Evolutionary conservation across 2,888 invertebrate species (phyloP), one percentile per base, ranked within the genome.

Genomic region (Neria commutata): DNA sequence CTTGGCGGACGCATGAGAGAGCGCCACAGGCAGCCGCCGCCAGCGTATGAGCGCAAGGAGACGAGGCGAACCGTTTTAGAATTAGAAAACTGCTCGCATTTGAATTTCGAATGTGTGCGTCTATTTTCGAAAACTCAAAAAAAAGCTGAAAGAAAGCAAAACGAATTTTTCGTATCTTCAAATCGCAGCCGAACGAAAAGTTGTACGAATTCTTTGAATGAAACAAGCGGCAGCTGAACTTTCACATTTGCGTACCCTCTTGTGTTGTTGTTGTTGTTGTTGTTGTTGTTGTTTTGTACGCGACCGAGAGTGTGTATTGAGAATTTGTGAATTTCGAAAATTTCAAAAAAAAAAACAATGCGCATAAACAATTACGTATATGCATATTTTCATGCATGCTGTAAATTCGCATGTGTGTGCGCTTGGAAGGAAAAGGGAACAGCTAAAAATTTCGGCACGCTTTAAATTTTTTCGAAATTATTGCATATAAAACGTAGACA

Each of bases 191-290:
- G 60, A 49, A 29, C 16, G 17, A 10, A 52, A 63, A 63, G 33
- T 65, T 72, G 61, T 69, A 66, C 62, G 66, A 33, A 33, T 33
- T 33, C 73, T 69, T 71, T 72, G 73, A 73, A 72, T 72, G 73
- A 72, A 72, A 72, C 72, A n/a, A n/a, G n/a, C n/a, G n/a, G n/a
- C n/a, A n/a, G 71, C 72, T 72, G 72, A 72, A 72, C 73, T 72
- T 72, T 72, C 73, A 72, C 71, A 72, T 72, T 72, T 69, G 16
- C 54, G 29, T 33, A 21, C 45, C 17, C 45, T 53, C 53, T 45
- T 29, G n/a, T 53, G n/a, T 53, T 23, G 46, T 16, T 24, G 19
- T 34, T 14, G 19, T 16, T 48, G 14, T 16, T 56, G 37, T 21
- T 59, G 57, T 45, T 52, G 55, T 50, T 48, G 10, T 11, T 40